Percentiles rank a stretch among this genome's conserved stretches.
Evolutionary conservation across 2,797 vertebrate species (phyloP).

Genomic region (Epinephelus awoara): DNA sequence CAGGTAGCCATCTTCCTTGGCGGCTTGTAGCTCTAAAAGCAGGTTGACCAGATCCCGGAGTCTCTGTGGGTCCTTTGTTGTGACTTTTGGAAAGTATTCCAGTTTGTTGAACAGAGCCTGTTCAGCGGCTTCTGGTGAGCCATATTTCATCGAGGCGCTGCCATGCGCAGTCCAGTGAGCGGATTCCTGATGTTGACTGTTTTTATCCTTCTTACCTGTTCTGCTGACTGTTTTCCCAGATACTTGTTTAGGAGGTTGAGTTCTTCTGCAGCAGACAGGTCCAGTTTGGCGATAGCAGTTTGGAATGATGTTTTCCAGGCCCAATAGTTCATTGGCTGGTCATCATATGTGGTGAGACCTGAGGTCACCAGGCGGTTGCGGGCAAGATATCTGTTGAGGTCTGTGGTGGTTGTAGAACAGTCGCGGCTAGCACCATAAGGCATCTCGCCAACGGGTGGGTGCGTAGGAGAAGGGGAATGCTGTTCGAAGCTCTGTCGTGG

Average conservation of each 20-base stretch:
- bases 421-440: background rate
- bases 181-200: conserved; percentile 32
- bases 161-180: conserved; percentile 4
- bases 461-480: background rate
- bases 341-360: background rate
- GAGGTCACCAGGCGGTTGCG: background rate
- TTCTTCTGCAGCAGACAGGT: background rate
- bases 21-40: conserved; percentile 27
- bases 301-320: background rate
- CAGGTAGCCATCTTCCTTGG: conserved; percentile 39
- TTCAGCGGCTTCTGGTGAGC: conserved; percentile 36
- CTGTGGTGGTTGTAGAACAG: background rate
- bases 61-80: conserved; percentile 15
- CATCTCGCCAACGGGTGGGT: background rate
- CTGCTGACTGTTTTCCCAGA: conserved; percentile 7
- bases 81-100: conserved; percentile 34
- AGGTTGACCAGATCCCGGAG: conserved; percentile 31
- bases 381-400: background rate
- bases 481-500: background rate
- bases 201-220: conserved; percentile 30
- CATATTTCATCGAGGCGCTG: conserved; percentile 19
- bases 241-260: background rate
- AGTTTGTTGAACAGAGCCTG: conserved; percentile 36
- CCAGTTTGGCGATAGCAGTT: background rate
- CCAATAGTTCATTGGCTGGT: background rate